phyloP scores from a whole-genome alignment of 2,113 vertebrate genomes.

The Nerophis lumbriciformis region DNA sequence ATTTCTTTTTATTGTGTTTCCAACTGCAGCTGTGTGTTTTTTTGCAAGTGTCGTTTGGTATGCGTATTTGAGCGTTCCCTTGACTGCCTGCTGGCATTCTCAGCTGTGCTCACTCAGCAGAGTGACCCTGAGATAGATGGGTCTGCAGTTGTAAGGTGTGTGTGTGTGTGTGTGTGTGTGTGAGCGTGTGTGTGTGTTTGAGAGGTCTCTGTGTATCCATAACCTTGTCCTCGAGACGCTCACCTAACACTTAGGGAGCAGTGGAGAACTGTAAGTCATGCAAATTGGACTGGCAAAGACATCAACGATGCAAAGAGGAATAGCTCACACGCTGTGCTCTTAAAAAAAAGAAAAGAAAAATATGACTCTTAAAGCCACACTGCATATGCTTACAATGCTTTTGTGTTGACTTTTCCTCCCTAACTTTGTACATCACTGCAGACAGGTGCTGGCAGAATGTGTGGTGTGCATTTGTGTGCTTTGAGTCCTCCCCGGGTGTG shows the following conservation, averaged over 20 bases:
- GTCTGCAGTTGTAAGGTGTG: constrained; percentile 39
- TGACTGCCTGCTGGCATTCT: constrained; percentile 33
- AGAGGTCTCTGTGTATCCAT: constrained; percentile 56
- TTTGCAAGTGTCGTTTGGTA: constrained; percentile 32
- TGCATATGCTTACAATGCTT: constrained; percentile 51
- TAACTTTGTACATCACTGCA: constrained; percentile 40
- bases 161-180: constrained; percentile 23
- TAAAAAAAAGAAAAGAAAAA: not conserved
- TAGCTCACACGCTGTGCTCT: constrained; percentile 26
- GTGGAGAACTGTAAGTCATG: constrained; percentile 63
- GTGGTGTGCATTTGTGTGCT: constrained; percentile 40
- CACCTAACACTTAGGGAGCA: constrained; percentile 56
- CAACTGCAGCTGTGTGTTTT: not conserved
- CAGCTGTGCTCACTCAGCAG: constrained; percentile 64
- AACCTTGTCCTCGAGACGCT: constrained; percentile 53
- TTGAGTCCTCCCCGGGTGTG: constrained; percentile 28
- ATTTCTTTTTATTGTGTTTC: constrained; percentile 1
- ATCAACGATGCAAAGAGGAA: constrained; percentile 58
- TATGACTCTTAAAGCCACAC: constrained; percentile 12
- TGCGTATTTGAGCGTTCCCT: constrained; percentile 41
- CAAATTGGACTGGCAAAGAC: constrained; percentile 62
- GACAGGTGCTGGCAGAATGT: constrained; percentile 12
- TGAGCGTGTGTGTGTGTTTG: not conserved
- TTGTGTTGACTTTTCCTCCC: constrained; percentile 48
- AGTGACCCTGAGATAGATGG: constrained; percentile 60